A percentile compares a stretch with the other conserved stretches of the same genome.
Evolutionary conservation across 2,888 invertebrate genomes (phyloP).

Genomic region (Notodonta ziczac): DNA sequence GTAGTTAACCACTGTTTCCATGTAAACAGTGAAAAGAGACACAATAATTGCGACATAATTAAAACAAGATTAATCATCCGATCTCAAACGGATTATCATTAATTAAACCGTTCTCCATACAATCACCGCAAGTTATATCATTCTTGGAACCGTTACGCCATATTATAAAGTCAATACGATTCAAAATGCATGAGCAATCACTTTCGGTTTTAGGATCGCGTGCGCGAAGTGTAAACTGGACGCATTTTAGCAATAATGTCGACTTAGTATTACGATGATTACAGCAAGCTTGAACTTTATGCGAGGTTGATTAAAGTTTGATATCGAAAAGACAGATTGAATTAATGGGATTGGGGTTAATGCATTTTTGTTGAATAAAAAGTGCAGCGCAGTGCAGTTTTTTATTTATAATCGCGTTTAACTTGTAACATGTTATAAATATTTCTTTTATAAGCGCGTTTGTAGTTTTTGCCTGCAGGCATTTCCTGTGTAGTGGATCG

Average conservation of each 20-base stretch:
- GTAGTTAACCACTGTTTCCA: slow-evolving; percentile 15
- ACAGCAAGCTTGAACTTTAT: background rate
- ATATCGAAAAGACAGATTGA: background rate
- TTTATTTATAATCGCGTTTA: slow-evolving; percentile 11
- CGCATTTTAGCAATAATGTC: background rate
- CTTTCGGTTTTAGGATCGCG: slow-evolving; percentile 41
- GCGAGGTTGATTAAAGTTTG: background rate
- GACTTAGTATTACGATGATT: background rate
- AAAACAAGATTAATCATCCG: slow-evolving; percentile 29
- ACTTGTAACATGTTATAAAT: no score
- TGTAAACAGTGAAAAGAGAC: slow-evolving; percentile 12
- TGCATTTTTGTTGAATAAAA: background rate
- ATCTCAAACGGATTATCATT: slow-evolving; percentile 26
- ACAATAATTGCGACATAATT: slow-evolving; percentile 28
- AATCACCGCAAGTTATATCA: slow-evolving; percentile 32
- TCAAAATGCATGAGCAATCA: slow-evolving; percentile 25
- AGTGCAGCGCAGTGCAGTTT: slow-evolving; percentile 3
- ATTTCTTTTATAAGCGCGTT: no score
- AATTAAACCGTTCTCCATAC: slow-evolving; percentile 30
- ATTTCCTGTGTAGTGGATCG: no score
- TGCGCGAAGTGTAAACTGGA: slow-evolving; percentile 13
- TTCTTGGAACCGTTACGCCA: slow-evolving; percentile 18
- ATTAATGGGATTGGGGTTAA: background rate
- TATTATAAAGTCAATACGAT: slow-evolving; percentile 31
- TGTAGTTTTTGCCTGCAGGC: no score